Conservation (phyloP, 2,888 invertebrate species). For the Metellina segmentata region DNA sequence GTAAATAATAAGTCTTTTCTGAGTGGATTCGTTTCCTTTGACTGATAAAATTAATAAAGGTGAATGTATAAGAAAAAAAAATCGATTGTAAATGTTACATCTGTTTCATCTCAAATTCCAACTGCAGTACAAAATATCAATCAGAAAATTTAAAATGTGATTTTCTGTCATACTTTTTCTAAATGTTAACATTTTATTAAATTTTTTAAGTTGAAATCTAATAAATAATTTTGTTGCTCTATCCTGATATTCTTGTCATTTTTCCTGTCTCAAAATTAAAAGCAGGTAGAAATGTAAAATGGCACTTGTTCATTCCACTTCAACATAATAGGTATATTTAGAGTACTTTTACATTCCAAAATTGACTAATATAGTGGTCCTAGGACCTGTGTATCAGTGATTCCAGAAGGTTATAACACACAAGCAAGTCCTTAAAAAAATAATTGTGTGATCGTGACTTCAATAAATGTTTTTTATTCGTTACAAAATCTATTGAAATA, state of each 20-base stretch:
- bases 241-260: neutral
- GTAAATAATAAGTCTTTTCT: neutral
- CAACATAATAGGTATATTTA: too few relatives aligned
- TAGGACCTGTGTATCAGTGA: too few relatives aligned
- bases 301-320: too few relatives aligned
- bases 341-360: too few relatives aligned
- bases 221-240: constrained; percentile 40
- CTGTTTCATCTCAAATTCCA: constrained; percentile 7
- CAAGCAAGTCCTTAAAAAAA: too few relatives aligned
- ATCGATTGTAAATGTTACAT: neutral
- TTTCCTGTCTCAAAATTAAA: neutral
- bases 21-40: neutral
- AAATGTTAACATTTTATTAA: constrained; percentile 29
- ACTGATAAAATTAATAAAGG: neutral
- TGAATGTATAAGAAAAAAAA: neutral
- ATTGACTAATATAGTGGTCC: too few relatives aligned
- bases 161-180: constrained; percentile 31
- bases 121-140: neutral
- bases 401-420: too few relatives aligned
- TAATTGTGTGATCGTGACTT: too few relatives aligned
- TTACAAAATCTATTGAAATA: too few relatives aligned
- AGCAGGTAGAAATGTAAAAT: too few relatives aligned
- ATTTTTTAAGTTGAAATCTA: constrained; percentile 35
- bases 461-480: too few relatives aligned
- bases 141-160: neutral